Evolutionary conservation across 2,113 vertebrate genomes (phyloP).

Genomic region (Willisornis vidua): DNA sequence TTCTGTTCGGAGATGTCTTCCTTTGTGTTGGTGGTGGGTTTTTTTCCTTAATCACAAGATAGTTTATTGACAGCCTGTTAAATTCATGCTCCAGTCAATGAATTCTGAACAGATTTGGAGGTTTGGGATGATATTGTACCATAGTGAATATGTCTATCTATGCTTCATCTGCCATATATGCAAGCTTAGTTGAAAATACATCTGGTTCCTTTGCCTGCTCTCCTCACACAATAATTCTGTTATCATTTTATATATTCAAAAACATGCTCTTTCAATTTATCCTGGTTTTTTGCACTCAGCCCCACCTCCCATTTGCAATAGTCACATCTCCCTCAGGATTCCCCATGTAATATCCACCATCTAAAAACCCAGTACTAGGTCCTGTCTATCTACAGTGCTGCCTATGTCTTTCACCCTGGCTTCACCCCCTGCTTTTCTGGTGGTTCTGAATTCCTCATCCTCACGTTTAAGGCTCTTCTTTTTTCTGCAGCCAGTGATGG

Average conservation of each 20-base stretch:
- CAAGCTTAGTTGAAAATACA: background rate
- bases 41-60: background rate
- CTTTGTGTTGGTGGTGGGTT: accelerated
- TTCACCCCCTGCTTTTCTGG: background rate
- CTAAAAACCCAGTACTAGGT: background rate
- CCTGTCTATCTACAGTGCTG: background rate
- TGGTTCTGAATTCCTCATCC: background rate
- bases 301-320: background rate
- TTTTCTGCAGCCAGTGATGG: background rate
- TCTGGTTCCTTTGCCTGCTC: background rate
- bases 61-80: background rate
- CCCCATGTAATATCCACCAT: background rate
- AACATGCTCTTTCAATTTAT: background rate
- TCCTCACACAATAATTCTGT: background rate
- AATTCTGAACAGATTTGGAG: background rate
- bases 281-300: background rate
- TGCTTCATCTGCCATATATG: background rate
- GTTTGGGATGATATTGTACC: background rate
- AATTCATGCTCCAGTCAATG: background rate
- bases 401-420: background rate
- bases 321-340: background rate
- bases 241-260: background rate
- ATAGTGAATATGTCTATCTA: background rate
- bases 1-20: background rate
- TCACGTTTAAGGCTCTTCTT: background rate